Evolutionary conservation across 2,888 invertebrate genomes (phyloP), one percentile per base, ranked within the genome.

Genomic region (Apamea monoglypha): DNA sequence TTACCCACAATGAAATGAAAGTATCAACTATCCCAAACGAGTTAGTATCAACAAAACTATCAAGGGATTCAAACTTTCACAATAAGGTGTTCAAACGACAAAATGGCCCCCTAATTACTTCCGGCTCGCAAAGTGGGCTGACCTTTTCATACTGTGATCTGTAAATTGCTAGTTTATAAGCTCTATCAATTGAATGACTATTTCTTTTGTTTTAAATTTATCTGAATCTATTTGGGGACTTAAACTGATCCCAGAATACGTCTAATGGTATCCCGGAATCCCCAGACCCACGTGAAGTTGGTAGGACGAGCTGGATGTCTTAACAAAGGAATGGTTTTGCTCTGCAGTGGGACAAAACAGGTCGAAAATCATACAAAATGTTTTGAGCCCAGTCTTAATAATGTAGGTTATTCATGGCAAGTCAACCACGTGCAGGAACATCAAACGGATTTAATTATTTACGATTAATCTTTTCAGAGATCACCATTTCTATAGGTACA

Each of bases 21-120:
- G 68, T 63, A 63, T 61, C 36, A 63, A 74, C 40, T 59, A 68
- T n/a, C 14, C 14, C 16, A 69, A 70, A 53, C 32, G 59, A 81
- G 50, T 70, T 82, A 66, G 44, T 70, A 21, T 56, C 36, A 69
- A 66, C 59, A 70, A 82, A 69, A 82, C 44, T 77, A 53, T 47
- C 36, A 50, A 68, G 61, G 67, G 70, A 77, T 71, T 56, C 10
- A 61, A 77, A 81, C 67, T 81, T 82, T 56, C 25, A 71, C 71
- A 81, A 81, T 77, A 82, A 72, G 10, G 36, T 61, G 53, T 56
- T 53, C 53, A 71, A 77, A 77, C 6, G 44, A 53, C 61, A 29
- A 44, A 77, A 63, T 47, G 32, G 36, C 29, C 10, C 12, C 16
- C 16, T 47, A 59, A 76, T 70, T 82, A 67, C 66, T 67, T 32